Evolutionary conservation across 2,113 vertebrate species (phyloP).

Genomic region (Electrona antarctica): DNA sequence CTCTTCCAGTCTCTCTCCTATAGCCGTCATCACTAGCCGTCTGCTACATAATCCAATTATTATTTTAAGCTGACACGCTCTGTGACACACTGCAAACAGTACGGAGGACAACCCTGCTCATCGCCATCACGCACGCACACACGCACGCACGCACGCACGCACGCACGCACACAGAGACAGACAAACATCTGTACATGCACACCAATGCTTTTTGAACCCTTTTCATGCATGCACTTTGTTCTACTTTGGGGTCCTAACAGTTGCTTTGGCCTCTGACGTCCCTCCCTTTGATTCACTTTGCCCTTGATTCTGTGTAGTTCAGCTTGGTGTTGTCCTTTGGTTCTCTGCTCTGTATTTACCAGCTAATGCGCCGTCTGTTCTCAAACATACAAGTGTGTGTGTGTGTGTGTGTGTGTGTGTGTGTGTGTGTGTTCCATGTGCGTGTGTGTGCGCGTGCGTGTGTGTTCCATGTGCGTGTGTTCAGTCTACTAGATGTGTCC

Average conservation of each 20-base stretch:
- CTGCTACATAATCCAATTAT: slow-evolving; percentile 80
- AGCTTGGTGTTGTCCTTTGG: slow-evolving; percentile 30
- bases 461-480: background rate
- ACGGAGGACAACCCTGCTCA: slow-evolving; percentile 32
- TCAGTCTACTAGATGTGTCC: background rate
- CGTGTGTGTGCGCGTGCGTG: slow-evolving; percentile 15
- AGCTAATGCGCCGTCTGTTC: slow-evolving; percentile 41
- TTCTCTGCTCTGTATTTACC: slow-evolving; percentile 35
- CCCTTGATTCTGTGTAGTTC: slow-evolving; percentile 56
- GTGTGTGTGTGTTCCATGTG: slow-evolving; percentile 14
- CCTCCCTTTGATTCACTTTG: slow-evolving; percentile 56
- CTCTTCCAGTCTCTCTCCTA: background rate
- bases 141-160: slow-evolving; percentile 4
- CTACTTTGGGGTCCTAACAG: slow-evolving; percentile 53
- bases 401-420: slow-evolving; percentile 26
- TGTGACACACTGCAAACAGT: slow-evolving; percentile 61
- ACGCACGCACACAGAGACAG: background rate
- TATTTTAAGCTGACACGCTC: slow-evolving; percentile 77
- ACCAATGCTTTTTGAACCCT: background rate
- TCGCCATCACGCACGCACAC: slow-evolving; percentile 8
- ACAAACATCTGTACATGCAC: background rate
- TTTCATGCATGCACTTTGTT: background rate
- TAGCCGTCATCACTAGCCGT: slow-evolving; percentile 66
- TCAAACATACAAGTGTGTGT: background rate
- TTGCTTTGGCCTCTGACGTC: slow-evolving; percentile 56